phyloP scores from a whole-genome alignment of 2,888 invertebrate genomes.

The Auanema sp. region DNA sequence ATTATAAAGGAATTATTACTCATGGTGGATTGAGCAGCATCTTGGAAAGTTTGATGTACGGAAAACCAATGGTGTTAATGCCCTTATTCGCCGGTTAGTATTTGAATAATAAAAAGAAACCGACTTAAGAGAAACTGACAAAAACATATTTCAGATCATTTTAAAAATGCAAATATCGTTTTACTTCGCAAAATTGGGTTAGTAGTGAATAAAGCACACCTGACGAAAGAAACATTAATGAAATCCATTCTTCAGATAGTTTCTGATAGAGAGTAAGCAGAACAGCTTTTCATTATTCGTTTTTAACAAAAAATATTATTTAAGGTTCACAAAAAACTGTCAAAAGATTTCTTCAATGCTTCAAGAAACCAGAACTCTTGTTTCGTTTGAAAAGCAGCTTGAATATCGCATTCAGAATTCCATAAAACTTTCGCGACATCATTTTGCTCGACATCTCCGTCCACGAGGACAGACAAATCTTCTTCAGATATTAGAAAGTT shows the following conservation, averaged over 20 bases:
- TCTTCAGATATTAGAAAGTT: too few species aligned
- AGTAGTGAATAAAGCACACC: constrained; percentile 43
- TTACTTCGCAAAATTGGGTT: constrained; percentile 42
- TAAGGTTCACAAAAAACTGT: constrained; percentile 27
- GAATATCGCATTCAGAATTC: too few species aligned
- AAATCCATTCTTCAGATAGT: constrained; percentile 16
- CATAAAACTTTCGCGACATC: too few species aligned
- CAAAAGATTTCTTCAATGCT: constrained; percentile 29
- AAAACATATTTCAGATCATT: constrained; percentile 38
- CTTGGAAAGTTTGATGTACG: constrained; percentile 45
- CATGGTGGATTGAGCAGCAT: constrained; percentile 59
- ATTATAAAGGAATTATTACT: constrained; percentile 52
- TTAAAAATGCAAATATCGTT: constrained; percentile 50
- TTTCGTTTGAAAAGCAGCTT: too few species aligned
- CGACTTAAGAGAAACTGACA: background rate
- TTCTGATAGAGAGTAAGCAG: constrained; percentile 19
- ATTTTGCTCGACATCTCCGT: too few species aligned
- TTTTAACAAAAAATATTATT: constrained; percentile 1
- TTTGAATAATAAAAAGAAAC: background rate
- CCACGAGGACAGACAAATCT: too few species aligned
- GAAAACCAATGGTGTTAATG: constrained; percentile 55
- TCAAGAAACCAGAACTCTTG: too few species aligned
- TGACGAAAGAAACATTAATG: constrained; percentile 32
- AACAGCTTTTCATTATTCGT: constrained; percentile 9
- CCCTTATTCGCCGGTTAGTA: constrained; percentile 53